phyloP scores from a whole-genome alignment of 2,113 vertebrate species.

The Microcebus griseorufus region DNA sequence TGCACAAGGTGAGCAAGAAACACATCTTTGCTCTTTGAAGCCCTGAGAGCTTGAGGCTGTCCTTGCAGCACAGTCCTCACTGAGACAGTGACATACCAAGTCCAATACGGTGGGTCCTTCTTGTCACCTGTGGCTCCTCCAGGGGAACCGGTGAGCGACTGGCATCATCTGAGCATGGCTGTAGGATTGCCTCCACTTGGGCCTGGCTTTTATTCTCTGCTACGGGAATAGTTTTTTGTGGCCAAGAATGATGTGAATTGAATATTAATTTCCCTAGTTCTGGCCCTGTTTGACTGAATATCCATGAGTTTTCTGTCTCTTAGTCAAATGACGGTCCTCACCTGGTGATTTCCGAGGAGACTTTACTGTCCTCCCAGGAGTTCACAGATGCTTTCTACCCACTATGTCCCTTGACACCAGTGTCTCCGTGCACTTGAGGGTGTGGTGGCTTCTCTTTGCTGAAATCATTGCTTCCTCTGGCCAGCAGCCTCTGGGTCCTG shows the following conservation, averaged over 20 bases:
- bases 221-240: not conserved
- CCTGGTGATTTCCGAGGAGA: not conserved
- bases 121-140: not conserved
- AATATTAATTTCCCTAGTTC: not conserved
- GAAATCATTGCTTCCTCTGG: not conserved
- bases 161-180: no score
- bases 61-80: not conserved
- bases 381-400: no score
- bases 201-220: not conserved
- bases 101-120: not conserved
- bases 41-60: not conserved
- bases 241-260: not conserved
- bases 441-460: not conserved
- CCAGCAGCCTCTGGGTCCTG: not conserved
- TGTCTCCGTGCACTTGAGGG: no score
- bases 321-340: not conserved
- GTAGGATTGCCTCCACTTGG: no score
- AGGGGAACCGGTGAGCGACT: not conserved
- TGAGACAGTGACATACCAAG: not conserved
- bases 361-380: not conserved
- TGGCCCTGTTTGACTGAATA: not conserved
- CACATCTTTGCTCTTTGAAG: not conserved
- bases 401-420: not conserved
- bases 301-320: not conserved
- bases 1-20: not conserved